Evolutionary conservation across 2,113 vertebrate genomes (phyloP), one percentile per base, ranked within the genome.

Genomic region (Proterorhinus semilunaris): DNA sequence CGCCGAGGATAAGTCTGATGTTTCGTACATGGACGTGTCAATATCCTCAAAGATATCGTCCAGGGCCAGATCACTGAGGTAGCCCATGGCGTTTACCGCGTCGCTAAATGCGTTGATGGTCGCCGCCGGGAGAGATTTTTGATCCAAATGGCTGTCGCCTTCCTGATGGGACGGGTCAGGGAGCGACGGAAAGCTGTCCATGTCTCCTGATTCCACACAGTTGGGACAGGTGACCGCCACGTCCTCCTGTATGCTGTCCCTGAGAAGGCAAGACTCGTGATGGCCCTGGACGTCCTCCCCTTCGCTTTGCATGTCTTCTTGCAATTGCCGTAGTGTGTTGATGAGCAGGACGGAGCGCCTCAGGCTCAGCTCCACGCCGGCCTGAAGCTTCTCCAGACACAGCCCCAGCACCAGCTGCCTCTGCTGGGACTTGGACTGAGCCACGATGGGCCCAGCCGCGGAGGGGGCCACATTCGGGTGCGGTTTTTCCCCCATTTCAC

Each of bases 41-140:
- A 95, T 95, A 87, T 96, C 95, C 83, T 95, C 94, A 54, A 96
- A 96, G 80, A 95, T 94, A 80, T 95, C 93, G 70, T 95, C 95
- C 80, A 93, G 91, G 66, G 93, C 91, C 66, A 95, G 91, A 85
- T 96, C 95, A 53, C 93, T 90, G 82, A 95, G 91, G 90, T 95
- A 95, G 83, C 95, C 94, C 65, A 92, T 90, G 76, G 94, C 92
- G 81, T 91, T 94, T 21, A 92, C 92, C 62, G 92, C 92, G 67
- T 96, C 93, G 48, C 94, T 86, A 80, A 81, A 91, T 87, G 86
- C 62, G 0, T 7, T 76, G 88, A 90, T 78, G 86, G 91, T 5
- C 76, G 85, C 4, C 59, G 91, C 55, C 58, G 89, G 80, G 74
- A 79, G 86, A 46, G 80, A 75, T 90, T 75, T 81, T 46, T 63